Conservation (phyloP, 2,797 vertebrate species). For the Anas capensis region DNA sequence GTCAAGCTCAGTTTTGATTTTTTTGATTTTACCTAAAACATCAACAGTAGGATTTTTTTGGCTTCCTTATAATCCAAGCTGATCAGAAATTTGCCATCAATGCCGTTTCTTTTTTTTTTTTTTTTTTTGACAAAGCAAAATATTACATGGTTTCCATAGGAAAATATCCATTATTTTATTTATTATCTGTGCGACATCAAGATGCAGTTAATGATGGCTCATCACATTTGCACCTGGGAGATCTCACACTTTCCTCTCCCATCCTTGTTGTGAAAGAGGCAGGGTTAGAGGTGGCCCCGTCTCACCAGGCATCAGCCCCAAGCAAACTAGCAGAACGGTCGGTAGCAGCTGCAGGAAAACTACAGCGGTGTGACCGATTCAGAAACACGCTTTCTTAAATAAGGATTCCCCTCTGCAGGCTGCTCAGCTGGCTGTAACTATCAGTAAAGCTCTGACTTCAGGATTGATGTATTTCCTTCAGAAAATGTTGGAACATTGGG, state of each 20-base stretch:
- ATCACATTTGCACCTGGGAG: neutral
- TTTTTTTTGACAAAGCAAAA: neutral
- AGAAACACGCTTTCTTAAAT: neutral
- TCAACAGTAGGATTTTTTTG: neutral
- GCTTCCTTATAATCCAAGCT: neutral
- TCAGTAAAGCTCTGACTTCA: neutral
- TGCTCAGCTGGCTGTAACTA: neutral
- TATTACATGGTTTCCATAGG: rapidly evolving
- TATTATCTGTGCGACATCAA: neutral
- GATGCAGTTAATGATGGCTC: neutral
- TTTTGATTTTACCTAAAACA: neutral
- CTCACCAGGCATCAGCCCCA: neutral
- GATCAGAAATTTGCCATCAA: neutral
- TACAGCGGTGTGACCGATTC: neutral
- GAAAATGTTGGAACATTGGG: neutral
- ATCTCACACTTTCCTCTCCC: neutral
- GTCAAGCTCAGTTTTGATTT: neutral
- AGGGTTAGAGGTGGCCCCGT: neutral
- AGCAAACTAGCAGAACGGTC: neutral
- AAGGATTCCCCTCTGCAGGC: neutral
- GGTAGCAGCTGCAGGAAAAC: neutral
- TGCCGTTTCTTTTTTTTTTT: rapidly evolving
- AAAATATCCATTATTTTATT: neutral
- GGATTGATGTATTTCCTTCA: neutral
- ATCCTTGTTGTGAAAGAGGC: neutral